These are phyloP conservation scores for Camelus dromedarius DNA, from an alignment of 2,113 vertebrate species.

Conservation along the genomic window DNA sequence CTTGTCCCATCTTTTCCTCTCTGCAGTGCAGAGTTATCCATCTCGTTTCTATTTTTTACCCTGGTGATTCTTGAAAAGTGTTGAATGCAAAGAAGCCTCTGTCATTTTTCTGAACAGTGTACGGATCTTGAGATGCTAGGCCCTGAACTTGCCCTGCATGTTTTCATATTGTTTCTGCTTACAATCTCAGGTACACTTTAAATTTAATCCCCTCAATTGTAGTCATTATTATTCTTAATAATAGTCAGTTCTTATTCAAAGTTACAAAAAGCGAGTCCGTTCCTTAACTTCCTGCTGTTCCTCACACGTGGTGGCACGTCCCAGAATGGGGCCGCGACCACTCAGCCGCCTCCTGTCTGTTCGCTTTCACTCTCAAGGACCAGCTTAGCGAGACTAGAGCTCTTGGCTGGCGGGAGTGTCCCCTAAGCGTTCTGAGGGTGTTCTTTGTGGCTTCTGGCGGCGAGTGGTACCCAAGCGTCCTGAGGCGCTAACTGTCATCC, in stretches of 20 bases:
- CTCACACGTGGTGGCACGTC: not conserved
- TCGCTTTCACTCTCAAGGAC: not conserved
- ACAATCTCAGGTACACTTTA: not conserved
- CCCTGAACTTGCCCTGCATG: not conserved
- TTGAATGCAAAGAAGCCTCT: not conserved
- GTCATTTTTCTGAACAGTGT: not conserved
- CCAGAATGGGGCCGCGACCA: not conserved
- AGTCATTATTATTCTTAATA: not conserved
- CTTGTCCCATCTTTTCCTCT: not conserved
- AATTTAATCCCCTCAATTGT: constrained; percentile 27
- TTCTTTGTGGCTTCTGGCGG: not conserved
- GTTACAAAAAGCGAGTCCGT: not conserved
- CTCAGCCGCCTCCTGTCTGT: not conserved
- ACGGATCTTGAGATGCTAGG: not conserved
- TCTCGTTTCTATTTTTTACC: not conserved
- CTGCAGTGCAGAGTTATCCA: not conserved
- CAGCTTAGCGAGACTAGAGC: not conserved
- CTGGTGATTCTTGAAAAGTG: not conserved
- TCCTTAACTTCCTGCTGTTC: not conserved
- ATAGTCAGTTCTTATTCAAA: not conserved
- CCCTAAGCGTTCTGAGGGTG: not conserved
- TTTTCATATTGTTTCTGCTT: not conserved
- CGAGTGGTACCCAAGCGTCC: not conserved
- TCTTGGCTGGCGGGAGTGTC: not conserved
- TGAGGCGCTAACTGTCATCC: not conserved